phyloP scores from a whole-genome alignment of 1,140 invertebrate genomes.

The Ceratosolen solmsi region DNA sequence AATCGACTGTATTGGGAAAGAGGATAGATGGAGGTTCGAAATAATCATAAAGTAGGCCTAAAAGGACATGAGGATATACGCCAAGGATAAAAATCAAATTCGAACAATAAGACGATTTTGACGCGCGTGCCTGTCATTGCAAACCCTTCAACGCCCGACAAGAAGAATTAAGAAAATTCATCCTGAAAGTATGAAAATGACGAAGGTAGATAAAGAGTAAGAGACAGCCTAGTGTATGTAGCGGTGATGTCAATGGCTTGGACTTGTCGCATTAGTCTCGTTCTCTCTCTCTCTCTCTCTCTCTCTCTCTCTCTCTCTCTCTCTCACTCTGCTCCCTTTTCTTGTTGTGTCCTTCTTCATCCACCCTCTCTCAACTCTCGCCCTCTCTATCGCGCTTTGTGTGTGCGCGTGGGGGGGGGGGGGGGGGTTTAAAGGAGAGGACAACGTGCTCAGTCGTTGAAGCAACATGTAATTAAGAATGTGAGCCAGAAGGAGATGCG shows the following conservation, averaged over 20 bases:
- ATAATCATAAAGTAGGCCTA: constrained; percentile 6
- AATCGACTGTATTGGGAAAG: not conserved
- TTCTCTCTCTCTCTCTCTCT: not conserved
- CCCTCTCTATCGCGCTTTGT: too few species aligned
- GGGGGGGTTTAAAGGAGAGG: too few species aligned
- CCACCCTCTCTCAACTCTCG: too few species aligned
- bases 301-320: not conserved
- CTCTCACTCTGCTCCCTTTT: not conserved
- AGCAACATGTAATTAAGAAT: not conserved
- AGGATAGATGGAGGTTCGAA: not conserved
- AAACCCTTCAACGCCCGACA: not conserved
- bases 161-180: not conserved
- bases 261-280: constrained; percentile 12
- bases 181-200: not conserved
- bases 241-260: constrained; percentile 1
- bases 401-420: too few species aligned
- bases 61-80: not conserved
- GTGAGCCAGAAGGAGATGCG: not conserved
- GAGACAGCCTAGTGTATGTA: not conserved
- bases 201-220: too few species aligned
- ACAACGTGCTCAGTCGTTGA: too few species aligned
- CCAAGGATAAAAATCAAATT: not conserved
- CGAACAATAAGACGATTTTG: not conserved
- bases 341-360: too few species aligned
- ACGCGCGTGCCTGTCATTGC: not conserved